Conservation (phyloP, 2,113 vertebrate species). For the Phylloscopus whistleri region DNA sequence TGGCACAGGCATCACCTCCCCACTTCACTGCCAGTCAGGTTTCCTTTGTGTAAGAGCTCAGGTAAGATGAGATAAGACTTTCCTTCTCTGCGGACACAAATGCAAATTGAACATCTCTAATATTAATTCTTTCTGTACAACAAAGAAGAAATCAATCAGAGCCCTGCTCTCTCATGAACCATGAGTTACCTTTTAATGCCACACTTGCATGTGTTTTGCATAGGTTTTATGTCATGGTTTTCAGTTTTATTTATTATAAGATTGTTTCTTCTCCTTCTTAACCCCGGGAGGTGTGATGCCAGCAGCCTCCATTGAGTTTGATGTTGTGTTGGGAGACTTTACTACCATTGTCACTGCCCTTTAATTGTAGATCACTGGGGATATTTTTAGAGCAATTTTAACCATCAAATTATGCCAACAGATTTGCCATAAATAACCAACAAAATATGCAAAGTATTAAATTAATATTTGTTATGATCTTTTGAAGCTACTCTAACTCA, state of each 20-base stretch:
- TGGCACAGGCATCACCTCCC: neutral
- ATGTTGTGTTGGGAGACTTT: neutral
- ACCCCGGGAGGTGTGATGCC: neutral
- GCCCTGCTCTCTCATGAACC: neutral
- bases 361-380: neutral
- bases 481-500: neutral
- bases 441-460: neutral
- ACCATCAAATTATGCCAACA: neutral
- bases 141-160: neutral
- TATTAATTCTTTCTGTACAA: neutral
- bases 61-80: neutral
- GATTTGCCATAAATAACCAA: neutral
- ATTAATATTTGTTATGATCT: neutral
- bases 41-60: neutral
- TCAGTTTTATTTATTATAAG: neutral
- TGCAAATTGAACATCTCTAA: neutral
- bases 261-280: neutral
- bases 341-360: neutral
- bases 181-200: neutral
- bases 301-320: neutral
- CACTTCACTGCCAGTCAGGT: neutral
- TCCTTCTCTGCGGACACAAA: neutral
- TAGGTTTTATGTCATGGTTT: neutral
- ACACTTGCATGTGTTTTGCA: neutral
- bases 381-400: neutral